Percentiles rank a stretch among this genome's conserved stretches.
These are phyloP conservation scores for Vanessa cardui DNA, from an alignment of 2,888 invertebrate genomes.

Conservation along the genomic window DNA sequence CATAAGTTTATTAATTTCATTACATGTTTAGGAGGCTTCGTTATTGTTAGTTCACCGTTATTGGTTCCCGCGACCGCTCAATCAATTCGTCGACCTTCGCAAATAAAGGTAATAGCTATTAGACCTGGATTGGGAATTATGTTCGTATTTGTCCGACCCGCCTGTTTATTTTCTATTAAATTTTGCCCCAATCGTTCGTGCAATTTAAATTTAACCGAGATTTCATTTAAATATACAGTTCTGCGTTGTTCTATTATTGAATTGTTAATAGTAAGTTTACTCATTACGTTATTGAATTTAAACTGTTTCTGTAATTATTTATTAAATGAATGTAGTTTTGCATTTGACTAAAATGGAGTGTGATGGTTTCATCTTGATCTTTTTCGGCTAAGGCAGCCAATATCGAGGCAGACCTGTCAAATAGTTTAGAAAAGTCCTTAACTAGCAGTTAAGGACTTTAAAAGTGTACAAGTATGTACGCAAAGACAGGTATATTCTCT, in stretches of 20 bases:
- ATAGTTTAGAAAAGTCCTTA: no score
- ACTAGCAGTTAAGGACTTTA: no score
- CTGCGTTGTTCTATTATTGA: conserved; percentile 18
- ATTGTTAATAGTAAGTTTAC: conserved; percentile 13
- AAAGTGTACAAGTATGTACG: no score
- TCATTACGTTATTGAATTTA: conserved; percentile 12
- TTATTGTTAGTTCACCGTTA: conserved; percentile 25
- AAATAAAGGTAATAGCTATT: conserved; percentile 34
- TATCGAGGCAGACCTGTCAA: no score
- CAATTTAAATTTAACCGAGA: conserved; percentile 19
- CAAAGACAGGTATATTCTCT: no score
- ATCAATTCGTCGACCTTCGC: conserved; percentile 29
- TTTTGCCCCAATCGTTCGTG: conserved; percentile 5
- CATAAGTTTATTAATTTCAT: background rate
- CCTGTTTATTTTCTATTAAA: conserved; percentile 15
- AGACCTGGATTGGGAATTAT: conserved; percentile 32
- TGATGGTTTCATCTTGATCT: no score
- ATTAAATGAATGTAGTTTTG: background rate
- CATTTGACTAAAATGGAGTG: no score
- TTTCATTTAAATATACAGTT: conserved; percentile 1
- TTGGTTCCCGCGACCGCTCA: conserved; percentile 22
- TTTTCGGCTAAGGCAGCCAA: no score
- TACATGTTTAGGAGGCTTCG: background rate
- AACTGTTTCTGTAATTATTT: conserved; percentile 8
- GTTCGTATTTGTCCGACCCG: conserved; percentile 27